phyloP scores from a whole-genome alignment of 2,113 vertebrate species.

The Delphinus delphis region DNA sequence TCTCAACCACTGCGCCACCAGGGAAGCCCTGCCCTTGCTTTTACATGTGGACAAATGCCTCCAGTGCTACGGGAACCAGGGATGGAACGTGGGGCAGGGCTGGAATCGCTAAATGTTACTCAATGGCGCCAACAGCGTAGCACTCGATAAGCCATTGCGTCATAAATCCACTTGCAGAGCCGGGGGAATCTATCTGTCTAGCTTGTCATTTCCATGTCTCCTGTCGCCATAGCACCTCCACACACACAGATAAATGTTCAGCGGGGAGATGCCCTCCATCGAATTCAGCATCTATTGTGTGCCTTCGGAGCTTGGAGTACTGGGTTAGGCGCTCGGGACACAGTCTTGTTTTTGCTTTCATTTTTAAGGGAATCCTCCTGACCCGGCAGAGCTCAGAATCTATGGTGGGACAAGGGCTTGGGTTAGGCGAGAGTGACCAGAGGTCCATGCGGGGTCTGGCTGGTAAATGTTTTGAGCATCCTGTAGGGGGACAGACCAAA shows the following conservation, averaged over 20 bases:
- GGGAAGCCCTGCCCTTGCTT: not conserved
- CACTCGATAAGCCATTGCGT: not conserved
- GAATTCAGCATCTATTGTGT: not conserved
- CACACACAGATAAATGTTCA: accelerated
- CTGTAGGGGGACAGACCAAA: not conserved
- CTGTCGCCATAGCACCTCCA: not conserved
- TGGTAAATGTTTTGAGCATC: not conserved
- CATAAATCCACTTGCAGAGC: not conserved
- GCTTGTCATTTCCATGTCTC: not conserved
- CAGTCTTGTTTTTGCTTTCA: not conserved
- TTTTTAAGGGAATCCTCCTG: not conserved
- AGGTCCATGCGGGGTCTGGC: not conserved
- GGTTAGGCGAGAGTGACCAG: not conserved
- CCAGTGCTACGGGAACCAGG: not conserved
- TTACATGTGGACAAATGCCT: accelerated
- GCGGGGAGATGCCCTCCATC: not conserved
- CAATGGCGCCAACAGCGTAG: accelerated
- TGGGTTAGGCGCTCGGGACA: not conserved
- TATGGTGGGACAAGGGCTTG: not conserved
- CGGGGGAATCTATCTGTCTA: not conserved
- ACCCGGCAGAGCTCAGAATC: not conserved
- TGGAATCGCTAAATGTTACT: not conserved
- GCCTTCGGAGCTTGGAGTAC: not conserved
- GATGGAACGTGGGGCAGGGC: not conserved
- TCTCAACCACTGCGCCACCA: no score